These are phyloP conservation scores for Poeciliopsis presidionis DNA, from an alignment of 2,797 vertebrate genomes.

Conservation along the genomic window DNA sequence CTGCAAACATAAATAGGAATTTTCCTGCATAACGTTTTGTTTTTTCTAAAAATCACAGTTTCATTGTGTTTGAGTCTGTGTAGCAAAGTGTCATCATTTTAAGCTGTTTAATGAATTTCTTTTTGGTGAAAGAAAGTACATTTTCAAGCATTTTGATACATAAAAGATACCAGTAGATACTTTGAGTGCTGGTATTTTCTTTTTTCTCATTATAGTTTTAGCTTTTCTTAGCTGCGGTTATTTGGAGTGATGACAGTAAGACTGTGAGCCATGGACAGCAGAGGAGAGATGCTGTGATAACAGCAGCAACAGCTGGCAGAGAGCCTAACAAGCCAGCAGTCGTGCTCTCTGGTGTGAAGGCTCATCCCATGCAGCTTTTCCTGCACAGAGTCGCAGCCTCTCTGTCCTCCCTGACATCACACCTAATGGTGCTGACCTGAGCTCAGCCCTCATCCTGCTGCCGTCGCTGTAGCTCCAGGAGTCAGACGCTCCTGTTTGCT, in stretches of 20 bases:
- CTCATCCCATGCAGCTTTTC: not conserved
- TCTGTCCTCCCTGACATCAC: constrained; percentile 12
- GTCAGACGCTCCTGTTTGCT: constrained; percentile 9
- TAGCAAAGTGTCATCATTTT: not conserved
- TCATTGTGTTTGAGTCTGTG: not conserved
- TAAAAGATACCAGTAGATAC: not conserved
- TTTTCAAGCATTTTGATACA: not conserved
- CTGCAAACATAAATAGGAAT: not conserved
- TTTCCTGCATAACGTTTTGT: not conserved
- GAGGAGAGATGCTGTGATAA: not conserved
- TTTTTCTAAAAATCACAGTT: not conserved
- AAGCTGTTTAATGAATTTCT: not conserved
- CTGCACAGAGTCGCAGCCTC: constrained; percentile 28
- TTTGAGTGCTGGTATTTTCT: not conserved
- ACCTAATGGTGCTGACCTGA: constrained; percentile 45
- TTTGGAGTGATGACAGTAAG: constrained; percentile 8
- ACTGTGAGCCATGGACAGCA: not conserved
- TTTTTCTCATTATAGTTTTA: not conserved
- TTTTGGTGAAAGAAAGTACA: not conserved
- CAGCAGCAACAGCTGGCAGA: constrained; percentile 33
- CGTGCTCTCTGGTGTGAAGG: not conserved
- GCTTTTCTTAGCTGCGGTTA: not conserved
- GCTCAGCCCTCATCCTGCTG: constrained; percentile 11
- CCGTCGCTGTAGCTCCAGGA: constrained; percentile 26
- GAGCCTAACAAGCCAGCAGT: constrained; percentile 1